These are phyloP conservation scores for Polypterus bichir DNA, from an alignment of 2,113 vertebrate species.

Conservation along the genomic window DNA sequence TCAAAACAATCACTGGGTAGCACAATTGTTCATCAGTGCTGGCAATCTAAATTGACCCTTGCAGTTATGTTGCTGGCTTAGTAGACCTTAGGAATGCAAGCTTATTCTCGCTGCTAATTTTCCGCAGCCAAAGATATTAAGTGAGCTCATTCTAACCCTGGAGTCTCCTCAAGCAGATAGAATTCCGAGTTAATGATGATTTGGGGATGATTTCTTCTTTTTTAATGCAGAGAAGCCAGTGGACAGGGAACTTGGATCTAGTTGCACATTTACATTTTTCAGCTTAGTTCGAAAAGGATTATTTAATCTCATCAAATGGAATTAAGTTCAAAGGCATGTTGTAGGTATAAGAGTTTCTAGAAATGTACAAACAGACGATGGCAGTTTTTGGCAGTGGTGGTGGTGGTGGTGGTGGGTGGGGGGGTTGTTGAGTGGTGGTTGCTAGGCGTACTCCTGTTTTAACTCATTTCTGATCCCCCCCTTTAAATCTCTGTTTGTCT, in stretches of 20 bases:
- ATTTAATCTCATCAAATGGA: constrained; percentile 20
- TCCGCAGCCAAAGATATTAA: constrained; percentile 16
- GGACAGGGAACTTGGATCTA: constrained; percentile 1
- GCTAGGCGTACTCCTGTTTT: too few species aligned
- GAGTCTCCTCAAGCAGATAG: constrained; percentile 16
- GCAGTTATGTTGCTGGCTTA: constrained; percentile 10
- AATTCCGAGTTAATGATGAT: constrained; percentile 27
- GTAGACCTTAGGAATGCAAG: constrained; percentile 14
- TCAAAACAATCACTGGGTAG: constrained; percentile 13
- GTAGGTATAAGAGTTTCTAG: constrained; percentile 14
- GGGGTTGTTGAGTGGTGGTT: too few species aligned
- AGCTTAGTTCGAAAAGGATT: constrained; percentile 13
- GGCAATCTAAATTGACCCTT: constrained; percentile 28
- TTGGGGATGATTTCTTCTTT: constrained; percentile 16
- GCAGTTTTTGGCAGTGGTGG: too few species aligned
- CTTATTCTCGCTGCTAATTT: constrained; percentile 19
- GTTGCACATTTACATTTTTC: constrained; percentile 10
- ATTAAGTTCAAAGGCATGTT: constrained; percentile 16
- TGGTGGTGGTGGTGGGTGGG: too few species aligned
- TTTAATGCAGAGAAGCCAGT: constrained; percentile 6
- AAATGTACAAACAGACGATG: not conserved
- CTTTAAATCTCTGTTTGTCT: too few species aligned
- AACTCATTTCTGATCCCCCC: too few species aligned
- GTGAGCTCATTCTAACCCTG: constrained; percentile 15
- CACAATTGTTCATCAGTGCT: constrained; percentile 13